phyloP scores from a whole-genome alignment of 2,888 invertebrate species.

The Cheilosia soror region DNA sequence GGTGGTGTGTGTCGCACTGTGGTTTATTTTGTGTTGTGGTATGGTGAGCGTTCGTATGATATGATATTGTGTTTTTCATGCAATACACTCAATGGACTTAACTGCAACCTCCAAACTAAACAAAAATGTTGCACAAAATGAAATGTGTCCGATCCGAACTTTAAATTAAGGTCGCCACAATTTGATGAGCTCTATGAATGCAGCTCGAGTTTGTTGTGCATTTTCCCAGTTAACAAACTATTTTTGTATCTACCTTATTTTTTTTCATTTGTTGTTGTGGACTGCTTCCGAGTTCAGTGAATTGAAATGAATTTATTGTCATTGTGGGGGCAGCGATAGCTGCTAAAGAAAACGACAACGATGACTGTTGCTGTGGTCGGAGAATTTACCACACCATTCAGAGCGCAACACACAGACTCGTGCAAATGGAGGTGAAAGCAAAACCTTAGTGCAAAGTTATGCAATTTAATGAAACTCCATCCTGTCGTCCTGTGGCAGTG shows the following conservation, averaged over 20 bases:
- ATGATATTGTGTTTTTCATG: too few relatives aligned
- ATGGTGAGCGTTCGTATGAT: too few relatives aligned
- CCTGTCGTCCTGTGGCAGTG: constrained; percentile 56
- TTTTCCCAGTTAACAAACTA: constrained; percentile 5
- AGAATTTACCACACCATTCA: constrained; percentile 37
- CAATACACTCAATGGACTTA: too few relatives aligned
- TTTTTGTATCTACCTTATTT: constrained; percentile 4
- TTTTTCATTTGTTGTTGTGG: constrained; percentile 11
- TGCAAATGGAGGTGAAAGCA: constrained; percentile 19
- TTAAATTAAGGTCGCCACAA: too few relatives aligned
- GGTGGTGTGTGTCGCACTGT: too few relatives aligned
- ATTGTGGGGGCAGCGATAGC: constrained; percentile 31
- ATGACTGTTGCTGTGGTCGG: constrained; percentile 48
- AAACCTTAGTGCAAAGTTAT: constrained; percentile 64
- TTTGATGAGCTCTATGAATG: background rate
- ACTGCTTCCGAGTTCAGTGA: constrained; percentile 50
- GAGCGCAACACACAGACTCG: background rate
- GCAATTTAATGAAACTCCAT: constrained; percentile 69
- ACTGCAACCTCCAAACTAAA: too few relatives aligned
- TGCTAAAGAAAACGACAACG: constrained; percentile 26
- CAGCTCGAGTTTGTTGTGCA: background rate
- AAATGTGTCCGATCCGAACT: too few relatives aligned
- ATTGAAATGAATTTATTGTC: constrained; percentile 72
- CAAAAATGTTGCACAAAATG: too few relatives aligned
- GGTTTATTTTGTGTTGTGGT: too few relatives aligned